A percentile compares a stretch with the other conserved stretches of the same genome.
Conservation (phyloP, 2,888 invertebrate genomes). For the Caenorhabditis auriculariae region DNA sequence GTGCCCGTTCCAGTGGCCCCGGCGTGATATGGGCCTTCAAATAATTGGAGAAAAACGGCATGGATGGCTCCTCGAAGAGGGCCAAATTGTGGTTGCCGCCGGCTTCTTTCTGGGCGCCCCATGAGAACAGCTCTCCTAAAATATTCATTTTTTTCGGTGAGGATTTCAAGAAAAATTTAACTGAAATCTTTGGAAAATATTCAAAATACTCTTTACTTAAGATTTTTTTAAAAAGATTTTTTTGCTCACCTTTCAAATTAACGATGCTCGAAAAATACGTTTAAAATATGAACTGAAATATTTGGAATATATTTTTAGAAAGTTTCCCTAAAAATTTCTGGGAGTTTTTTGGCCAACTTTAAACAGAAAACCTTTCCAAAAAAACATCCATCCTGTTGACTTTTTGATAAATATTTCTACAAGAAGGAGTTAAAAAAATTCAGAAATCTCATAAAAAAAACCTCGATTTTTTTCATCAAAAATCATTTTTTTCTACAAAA, state of each 20-base stretch:
- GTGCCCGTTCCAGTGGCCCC: slow-evolving; percentile 58
- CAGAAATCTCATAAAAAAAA: background rate
- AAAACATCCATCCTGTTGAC: too few relatives aligned
- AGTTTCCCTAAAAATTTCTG: too few relatives aligned
- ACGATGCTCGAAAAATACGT: background rate
- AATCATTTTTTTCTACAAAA: too few relatives aligned
- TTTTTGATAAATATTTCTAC: too few relatives aligned
- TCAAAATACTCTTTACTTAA: background rate
- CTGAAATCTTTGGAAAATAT: background rate
- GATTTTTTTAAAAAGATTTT: background rate
- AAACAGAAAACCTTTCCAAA: too few relatives aligned
- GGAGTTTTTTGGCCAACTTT: too few relatives aligned
- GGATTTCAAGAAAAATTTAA: background rate
- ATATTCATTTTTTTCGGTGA: background rate
- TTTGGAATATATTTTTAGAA: too few relatives aligned
- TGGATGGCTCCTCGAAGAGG: slow-evolving; percentile 57
- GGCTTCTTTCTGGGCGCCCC: slow-evolving; percentile 36
- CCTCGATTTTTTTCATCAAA: background rate
- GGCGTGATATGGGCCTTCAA: slow-evolving; percentile 60
- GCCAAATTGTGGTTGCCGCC: slow-evolving; percentile 46
- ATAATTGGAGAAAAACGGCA: slow-evolving; percentile 50
- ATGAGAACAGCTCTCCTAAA: slow-evolving; percentile 46
- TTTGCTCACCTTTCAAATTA: background rate
- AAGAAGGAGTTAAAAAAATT: too few relatives aligned
- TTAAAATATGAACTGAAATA: background rate